Conservation (phyloP, 2,888 invertebrate species). For the Rhabditoides inermis region DNA sequence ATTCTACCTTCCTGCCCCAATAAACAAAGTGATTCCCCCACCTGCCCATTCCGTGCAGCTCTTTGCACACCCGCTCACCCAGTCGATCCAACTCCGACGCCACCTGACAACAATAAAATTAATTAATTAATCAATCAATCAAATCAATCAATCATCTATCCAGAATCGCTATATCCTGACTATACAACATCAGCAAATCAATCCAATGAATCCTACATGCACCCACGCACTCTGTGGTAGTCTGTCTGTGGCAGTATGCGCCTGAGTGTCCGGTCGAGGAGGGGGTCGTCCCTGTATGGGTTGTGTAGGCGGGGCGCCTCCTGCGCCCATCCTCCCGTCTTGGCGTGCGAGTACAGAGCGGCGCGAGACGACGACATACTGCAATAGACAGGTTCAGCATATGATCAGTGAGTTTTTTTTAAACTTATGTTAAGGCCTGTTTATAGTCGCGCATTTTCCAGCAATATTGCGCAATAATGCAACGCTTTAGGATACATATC, state of each 20-base stretch:
- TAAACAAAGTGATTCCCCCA: too few species aligned
- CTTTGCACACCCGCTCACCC: conserved; percentile 57
- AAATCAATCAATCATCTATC: too few species aligned
- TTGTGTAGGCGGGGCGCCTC: conserved; percentile 34
- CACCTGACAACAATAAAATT: conserved; percentile 12
- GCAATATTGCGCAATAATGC: too few species aligned
- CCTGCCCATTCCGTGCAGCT: conserved; percentile 55
- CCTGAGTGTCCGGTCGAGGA: conserved; percentile 27
- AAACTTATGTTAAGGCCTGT: too few species aligned
- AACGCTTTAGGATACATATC: too few species aligned
- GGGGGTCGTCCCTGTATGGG: conserved; percentile 39
- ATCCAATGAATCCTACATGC: too few species aligned
- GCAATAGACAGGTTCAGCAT: background rate
- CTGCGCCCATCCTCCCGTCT: conserved; percentile 36
- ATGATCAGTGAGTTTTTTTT: too few species aligned
- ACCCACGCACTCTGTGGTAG: conserved; percentile 17
- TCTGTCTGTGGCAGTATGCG: conserved; percentile 24
- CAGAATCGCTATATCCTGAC: too few species aligned
- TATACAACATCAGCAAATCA: too few species aligned
- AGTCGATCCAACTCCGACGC: conserved; percentile 55
- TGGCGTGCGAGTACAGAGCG: conserved; percentile 37
- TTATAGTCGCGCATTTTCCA: too few species aligned
- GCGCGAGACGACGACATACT: conserved; percentile 17
- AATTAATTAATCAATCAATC: background rate
- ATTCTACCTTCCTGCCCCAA: too few species aligned